phyloP scores from a whole-genome alignment of 2,113 vertebrate genomes.

The Psammodynastes pulverulentus region DNA sequence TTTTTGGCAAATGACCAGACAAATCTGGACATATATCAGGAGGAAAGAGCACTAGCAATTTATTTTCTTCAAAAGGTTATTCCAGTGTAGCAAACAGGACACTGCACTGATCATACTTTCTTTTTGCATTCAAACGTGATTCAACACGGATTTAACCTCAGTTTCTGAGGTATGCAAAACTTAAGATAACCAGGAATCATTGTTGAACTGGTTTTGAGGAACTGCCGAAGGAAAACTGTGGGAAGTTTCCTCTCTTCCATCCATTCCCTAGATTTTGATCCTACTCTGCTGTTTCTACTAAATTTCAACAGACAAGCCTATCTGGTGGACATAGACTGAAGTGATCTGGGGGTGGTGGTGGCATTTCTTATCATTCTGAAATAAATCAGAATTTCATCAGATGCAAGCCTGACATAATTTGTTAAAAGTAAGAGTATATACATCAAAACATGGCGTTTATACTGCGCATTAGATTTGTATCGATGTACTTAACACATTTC shows the following conservation, averaged over 20 bases:
- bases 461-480: neutral
- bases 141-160: neutral
- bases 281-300: too few species aligned
- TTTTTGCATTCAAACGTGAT: neutral
- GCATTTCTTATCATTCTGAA: neutral
- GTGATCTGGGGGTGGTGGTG: neutral
- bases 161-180: neutral
- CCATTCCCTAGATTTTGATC: neutral
- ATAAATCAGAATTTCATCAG: neutral
- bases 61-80: neutral
- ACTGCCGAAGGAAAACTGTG: neutral
- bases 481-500: neutral
- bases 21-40: neutral
- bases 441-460: neutral
- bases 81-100: neutral
- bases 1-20: neutral
- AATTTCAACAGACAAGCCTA: too few species aligned
- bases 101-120: neutral
- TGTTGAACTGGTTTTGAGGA: neutral
- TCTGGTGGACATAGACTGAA: neutral
- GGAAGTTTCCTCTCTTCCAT: neutral
- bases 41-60: neutral
- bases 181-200: neutral
- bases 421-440: neutral
- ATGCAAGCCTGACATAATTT: neutral